phyloP scores from a whole-genome alignment of 1,140 invertebrate species.

The Orchesella cincta region DNA sequence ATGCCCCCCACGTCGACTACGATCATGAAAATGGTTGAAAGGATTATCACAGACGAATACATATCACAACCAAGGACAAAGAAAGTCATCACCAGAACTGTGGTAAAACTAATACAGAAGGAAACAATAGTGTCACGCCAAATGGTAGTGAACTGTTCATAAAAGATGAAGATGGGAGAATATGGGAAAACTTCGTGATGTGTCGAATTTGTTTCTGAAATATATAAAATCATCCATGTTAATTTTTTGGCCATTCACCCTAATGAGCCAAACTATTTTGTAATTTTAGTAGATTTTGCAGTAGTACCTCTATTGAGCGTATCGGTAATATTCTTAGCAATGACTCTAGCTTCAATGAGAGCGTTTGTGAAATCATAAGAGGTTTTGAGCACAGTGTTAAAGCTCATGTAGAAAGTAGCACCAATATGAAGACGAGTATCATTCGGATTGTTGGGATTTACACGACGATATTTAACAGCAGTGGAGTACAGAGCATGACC shows the following conservation, averaged over 20 bases:
- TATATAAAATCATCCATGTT: background rate
- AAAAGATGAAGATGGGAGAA: slow-evolving; percentile 84
- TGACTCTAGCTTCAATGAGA: slow-evolving; percentile 69
- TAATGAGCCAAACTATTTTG: background rate
- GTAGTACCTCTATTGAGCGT: slow-evolving; percentile 63
- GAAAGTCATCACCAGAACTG: slow-evolving; percentile 79
- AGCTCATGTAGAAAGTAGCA: slow-evolving; percentile 85
- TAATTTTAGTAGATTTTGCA: slow-evolving; percentile 28
- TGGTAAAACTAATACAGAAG: slow-evolving; percentile 70
- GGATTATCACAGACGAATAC: slow-evolving; percentile 73
- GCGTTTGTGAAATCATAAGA: slow-evolving; percentile 81
- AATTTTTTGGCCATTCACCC: background rate
- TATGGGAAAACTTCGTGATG: slow-evolving; percentile 39
- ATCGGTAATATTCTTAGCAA: slow-evolving; percentile 75
- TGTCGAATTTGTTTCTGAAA: background rate
- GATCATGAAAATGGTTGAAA: slow-evolving; percentile 76
- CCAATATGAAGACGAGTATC: slow-evolving; percentile 55
- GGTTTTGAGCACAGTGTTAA: slow-evolving; percentile 76
- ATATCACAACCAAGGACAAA: slow-evolving; percentile 79
- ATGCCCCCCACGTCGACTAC: slow-evolving; percentile 78
- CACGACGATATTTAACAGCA: slow-evolving; percentile 11
- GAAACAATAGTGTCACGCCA: slow-evolving; percentile 75
- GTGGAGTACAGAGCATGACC: slow-evolving; percentile 63
- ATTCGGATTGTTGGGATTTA: slow-evolving; percentile 14
- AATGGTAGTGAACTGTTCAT: slow-evolving; percentile 90